Evolutionary conservation across 1,140 invertebrate species (phyloP).

Genomic region (Helicoverpa zea): DNA sequence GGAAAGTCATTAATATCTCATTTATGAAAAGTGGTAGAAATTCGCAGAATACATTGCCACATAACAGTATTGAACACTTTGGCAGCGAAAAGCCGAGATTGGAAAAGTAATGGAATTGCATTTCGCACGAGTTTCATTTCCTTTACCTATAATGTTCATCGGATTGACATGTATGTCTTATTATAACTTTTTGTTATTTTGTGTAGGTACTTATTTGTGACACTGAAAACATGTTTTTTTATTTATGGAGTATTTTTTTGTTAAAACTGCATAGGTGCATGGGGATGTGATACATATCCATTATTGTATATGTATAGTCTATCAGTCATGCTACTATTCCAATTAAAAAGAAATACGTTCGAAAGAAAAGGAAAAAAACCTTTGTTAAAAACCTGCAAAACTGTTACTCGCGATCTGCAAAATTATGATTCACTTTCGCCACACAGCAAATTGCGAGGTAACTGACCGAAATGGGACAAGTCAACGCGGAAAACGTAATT

Average conservation of each 20-base stretch:
- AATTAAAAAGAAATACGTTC: too few relatives aligned
- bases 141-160: conserved; percentile 20
- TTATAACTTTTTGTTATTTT: conserved; percentile 6
- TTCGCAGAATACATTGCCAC: conserved; percentile 12
- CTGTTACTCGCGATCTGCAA: not conserved
- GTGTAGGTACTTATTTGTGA: not conserved
- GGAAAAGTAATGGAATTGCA: conserved; percentile 52
- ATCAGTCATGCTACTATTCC: too few relatives aligned
- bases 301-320: too few relatives aligned
- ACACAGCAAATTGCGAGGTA: conserved; percentile 20
- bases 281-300: not conserved
- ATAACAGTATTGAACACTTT: conserved; percentile 17
- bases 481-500: conserved; percentile 57
- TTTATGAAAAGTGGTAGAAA: not conserved
- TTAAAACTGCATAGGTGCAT: not conserved
- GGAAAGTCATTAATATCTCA: not conserved
- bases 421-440: conserved; percentile 19
- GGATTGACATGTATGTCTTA: conserved; percentile 23
- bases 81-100: conserved; percentile 43
- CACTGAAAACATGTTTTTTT: not conserved
- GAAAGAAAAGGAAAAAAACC: not conserved
- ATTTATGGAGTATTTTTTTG: not conserved
- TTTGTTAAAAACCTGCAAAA: conserved; percentile 1
- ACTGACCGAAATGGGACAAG: conserved; percentile 55
- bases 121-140: conserved; percentile 49